A percentile compares a stretch with the other conserved stretches of the same genome.
Evolutionary conservation across 2,888 invertebrate species (phyloP).

Genomic region (Philopedon plagiatum): DNA sequence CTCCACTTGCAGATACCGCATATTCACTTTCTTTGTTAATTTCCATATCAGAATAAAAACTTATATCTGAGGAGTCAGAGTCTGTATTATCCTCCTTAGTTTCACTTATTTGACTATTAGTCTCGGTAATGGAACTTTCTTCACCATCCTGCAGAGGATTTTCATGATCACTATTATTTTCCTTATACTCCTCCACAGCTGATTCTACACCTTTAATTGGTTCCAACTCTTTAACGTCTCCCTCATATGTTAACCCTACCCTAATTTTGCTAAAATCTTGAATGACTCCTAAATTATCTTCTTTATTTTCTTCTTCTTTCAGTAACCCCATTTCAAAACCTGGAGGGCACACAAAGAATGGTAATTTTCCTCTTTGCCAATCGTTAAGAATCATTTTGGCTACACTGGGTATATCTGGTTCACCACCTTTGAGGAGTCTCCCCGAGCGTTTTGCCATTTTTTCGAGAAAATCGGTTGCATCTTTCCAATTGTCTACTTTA

Average conservation of each 20-base stretch:
- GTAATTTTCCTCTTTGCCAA: slow-evolving; percentile 98
- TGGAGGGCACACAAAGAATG: slow-evolving; percentile 92
- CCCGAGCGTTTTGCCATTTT: slow-evolving; percentile 90
- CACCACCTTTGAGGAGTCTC: slow-evolving; percentile 95
- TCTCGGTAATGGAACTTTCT: slow-evolving; percentile 55
- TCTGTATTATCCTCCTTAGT: slow-evolving; percentile 55
- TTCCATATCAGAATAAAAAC: slow-evolving; percentile 80
- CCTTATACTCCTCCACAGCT: slow-evolving; percentile 57
- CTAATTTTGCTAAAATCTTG: slow-evolving; percentile 88
- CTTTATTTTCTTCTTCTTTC: slow-evolving; percentile 57
- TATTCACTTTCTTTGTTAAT: slow-evolving; percentile 71
- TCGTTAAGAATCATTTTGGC: slow-evolving; percentile 98
- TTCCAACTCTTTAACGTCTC: slow-evolving; percentile 74
- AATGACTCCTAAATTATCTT: slow-evolving; percentile 73
- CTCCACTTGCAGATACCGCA: slow-evolving; percentile 66
- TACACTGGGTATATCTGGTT: slow-evolving; percentile 90
- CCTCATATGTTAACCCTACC: slow-evolving; percentile 71
- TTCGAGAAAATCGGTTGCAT: slow-evolving; percentile 90
- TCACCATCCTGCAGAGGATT: slow-evolving; percentile 69
- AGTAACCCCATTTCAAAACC: slow-evolving; percentile 81
- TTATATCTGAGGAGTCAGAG: slow-evolving; percentile 74
- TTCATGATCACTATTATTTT: slow-evolving; percentile 57
- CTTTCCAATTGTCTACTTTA: slow-evolving; percentile 85
- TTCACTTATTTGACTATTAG: slow-evolving; percentile 52
- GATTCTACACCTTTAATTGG: slow-evolving; percentile 63